Evolutionary conservation across 2,888 invertebrate species (phyloP).

Genomic region (Leucoma salicis): DNA sequence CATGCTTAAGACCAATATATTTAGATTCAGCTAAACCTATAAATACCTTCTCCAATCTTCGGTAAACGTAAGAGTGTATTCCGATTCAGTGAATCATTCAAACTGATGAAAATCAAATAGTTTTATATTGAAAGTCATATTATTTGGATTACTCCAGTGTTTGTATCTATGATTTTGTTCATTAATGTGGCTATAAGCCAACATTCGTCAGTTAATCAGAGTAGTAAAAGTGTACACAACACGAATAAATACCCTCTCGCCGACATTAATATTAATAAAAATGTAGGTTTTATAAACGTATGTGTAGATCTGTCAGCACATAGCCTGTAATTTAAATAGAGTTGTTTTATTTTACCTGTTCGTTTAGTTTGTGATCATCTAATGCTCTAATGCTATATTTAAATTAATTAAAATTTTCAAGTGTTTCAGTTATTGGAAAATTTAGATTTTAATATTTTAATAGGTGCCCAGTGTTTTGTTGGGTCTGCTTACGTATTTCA

Average conservation of each 20-base stretch:
- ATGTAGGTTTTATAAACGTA: too few relatives aligned
- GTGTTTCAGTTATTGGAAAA: too few relatives aligned
- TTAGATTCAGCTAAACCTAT: not conserved
- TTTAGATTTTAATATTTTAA: too few relatives aligned
- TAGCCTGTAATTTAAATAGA: too few relatives aligned
- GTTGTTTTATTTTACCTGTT: too few relatives aligned
- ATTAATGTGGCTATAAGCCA: slow-evolving; percentile 20
- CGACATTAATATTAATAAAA: not conserved
- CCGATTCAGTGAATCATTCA: slow-evolving; percentile 30
- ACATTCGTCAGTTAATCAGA: not conserved
- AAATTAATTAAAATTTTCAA: too few relatives aligned
- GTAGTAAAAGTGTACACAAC: slow-evolving; percentile 8
- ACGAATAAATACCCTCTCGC: slow-evolving; percentile 22
- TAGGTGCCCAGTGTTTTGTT: too few relatives aligned
- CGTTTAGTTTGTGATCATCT: too few relatives aligned
- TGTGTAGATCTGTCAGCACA: too few relatives aligned
- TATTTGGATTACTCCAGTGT: slow-evolving; percentile 15
- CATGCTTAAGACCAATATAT: not conserved
- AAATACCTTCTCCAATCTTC: slow-evolving; percentile 6
- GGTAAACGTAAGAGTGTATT: slow-evolving; percentile 27
- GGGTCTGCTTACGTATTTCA: too few relatives aligned
- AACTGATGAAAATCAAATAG: slow-evolving; percentile 12
- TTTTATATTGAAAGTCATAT: slow-evolving; percentile 5
- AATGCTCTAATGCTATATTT: too few relatives aligned
- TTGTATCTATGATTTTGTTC: not conserved